These are phyloP conservation scores for Aplochiton taeniatus DNA, from an alignment of 2,797 vertebrate species.

Conservation along the genomic window DNA sequence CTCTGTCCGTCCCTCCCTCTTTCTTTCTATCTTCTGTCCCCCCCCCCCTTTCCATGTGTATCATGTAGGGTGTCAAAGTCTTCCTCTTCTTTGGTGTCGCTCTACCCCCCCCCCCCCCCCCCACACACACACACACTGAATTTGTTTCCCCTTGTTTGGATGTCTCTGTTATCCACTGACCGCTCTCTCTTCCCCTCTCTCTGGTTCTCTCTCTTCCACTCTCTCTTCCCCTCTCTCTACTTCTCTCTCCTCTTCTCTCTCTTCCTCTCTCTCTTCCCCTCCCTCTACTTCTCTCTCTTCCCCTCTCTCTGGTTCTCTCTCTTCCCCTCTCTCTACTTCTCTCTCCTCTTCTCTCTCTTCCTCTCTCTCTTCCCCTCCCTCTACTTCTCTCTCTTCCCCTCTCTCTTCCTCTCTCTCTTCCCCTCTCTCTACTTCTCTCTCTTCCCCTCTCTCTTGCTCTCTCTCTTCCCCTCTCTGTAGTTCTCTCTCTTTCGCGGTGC, in stretches of 20 bases:
- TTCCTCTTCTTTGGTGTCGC: constrained; percentile 68
- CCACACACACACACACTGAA: too few relatives aligned
- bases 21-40: constrained; percentile 38
- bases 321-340: constrained; percentile 1
- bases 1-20: constrained; percentile 28
- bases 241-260: constrained; percentile 12
- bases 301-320: constrained; percentile 18
- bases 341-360: constrained; percentile 2
- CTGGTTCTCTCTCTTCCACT: constrained; percentile 32
- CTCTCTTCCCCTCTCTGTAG: constrained; percentile 24
- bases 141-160: constrained; percentile 65
- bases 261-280: constrained; percentile 15
- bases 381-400: constrained; percentile 11
- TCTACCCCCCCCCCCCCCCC: constrained; percentile 39
- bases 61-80: constrained; percentile 56
- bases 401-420: constrained; percentile 30
- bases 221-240: background rate
- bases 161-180: constrained; percentile 70
- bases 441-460: constrained; percentile 17
- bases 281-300: constrained; percentile 9
- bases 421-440: constrained; percentile 5
- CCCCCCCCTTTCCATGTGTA: constrained; percentile 18
- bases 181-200: constrained; percentile 52
- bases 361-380: too few relatives aligned
- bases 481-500: constrained; percentile 37